Conservation (phyloP, 2,888 invertebrate genomes). For the Eueremaeus valkanovi region DNA sequence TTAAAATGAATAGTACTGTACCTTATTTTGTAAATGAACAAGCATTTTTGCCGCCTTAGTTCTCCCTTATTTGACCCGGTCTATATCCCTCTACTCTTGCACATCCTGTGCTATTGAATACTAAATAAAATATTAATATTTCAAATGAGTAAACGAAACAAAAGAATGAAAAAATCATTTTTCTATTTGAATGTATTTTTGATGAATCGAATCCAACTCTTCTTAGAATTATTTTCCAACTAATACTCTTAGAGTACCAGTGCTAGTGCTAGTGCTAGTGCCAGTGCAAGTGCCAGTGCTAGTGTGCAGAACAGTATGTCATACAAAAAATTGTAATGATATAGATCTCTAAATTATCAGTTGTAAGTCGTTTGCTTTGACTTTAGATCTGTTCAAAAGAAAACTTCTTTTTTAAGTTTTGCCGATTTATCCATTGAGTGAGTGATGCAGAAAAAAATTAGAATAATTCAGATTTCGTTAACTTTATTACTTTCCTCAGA, state of each 20-base stretch:
- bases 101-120: too few relatives aligned
- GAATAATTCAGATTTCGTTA: background rate
- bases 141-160: too few relatives aligned
- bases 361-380: slow-evolving; percentile 16
- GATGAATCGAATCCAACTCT: background rate
- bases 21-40: too few relatives aligned
- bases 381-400: background rate
- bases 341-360: slow-evolving; percentile 17
- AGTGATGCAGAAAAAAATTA: slow-evolving; percentile 16
- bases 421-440: background rate
- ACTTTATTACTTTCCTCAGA: slow-evolving; percentile 3
- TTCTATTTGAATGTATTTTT: background rate
- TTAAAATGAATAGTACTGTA: too few relatives aligned
- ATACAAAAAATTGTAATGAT: background rate
- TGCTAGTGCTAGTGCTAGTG: too few relatives aligned
- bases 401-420: background rate
- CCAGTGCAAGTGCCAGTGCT: too few relatives aligned
- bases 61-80: too few relatives aligned
- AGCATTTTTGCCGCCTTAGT: too few relatives aligned
- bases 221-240: background rate
- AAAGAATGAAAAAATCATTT: background rate
- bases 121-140: too few relatives aligned
- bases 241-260: too few relatives aligned
- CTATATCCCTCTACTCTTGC: too few relatives aligned
- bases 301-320: background rate